phyloP scores from a whole-genome alignment of 2,888 invertebrate species.

The Hecatera dysodea region DNA sequence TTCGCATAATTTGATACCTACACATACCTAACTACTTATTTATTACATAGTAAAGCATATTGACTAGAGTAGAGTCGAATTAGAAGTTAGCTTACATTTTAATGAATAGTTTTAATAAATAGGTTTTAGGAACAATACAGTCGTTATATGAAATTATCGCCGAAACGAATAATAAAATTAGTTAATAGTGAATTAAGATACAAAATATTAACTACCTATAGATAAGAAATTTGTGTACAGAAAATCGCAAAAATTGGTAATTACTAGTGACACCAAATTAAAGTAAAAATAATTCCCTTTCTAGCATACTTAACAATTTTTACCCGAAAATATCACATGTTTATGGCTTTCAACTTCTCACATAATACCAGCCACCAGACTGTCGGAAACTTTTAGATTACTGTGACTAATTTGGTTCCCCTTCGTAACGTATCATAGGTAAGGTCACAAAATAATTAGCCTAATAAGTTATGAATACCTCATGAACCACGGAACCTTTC shows the following conservation, averaged over 20 bases:
- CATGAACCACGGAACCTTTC: background rate
- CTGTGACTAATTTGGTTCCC: background rate
- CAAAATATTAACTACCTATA: background rate
- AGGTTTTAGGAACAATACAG: constrained; percentile 31
- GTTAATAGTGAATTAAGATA: background rate
- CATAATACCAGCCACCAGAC: background rate
- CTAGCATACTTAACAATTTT: background rate
- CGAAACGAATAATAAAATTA: constrained; percentile 7
- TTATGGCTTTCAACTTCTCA: constrained; percentile 23
- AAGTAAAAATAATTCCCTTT: background rate
- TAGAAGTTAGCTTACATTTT: background rate
- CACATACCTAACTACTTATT: constrained; percentile 60
- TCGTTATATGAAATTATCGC: background rate
- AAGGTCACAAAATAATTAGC: background rate
- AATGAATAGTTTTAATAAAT: too few species aligned
- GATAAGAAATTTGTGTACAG: background rate
- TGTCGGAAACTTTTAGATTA: constrained; percentile 27
- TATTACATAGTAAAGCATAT: constrained; percentile 43
- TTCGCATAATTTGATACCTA: constrained; percentile 60
- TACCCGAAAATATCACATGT: constrained; percentile 7
- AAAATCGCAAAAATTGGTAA: background rate
- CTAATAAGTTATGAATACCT: background rate
- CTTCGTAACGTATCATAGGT: background rate
- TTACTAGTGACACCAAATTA: background rate
- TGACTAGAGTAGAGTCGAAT: constrained; percentile 37